A percentile compares a stretch with the other conserved stretches of the same genome.
Evolutionary conservation across 2,797 vertebrate genomes (phyloP).

Genomic region (Psittacula derbiana): DNA sequence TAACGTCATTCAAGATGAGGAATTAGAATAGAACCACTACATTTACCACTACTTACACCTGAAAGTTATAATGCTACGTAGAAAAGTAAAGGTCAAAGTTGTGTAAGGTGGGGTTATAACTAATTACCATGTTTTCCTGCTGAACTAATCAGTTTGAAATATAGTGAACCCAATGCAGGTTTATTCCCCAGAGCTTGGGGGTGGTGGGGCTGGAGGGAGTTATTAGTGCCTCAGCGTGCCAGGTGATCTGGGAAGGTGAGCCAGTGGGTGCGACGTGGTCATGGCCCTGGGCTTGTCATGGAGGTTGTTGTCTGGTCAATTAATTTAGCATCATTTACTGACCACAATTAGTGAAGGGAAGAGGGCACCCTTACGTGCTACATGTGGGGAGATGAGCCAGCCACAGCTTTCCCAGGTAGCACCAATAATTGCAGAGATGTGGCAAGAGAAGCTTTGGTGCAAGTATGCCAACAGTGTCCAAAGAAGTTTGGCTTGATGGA

Average conservation of each 20-base stretch:
- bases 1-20: not conserved
- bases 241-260: not conserved
- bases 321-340: not conserved
- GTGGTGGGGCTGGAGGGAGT: not conserved
- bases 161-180: not conserved
- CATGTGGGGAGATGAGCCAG: fast-evolving
- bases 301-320: not conserved
- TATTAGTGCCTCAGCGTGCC: not conserved
- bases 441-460: not conserved
- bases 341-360: fast-evolving
- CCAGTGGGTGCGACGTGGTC: fast-evolving
- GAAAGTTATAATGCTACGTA: not conserved
- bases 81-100: not conserved
- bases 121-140: not conserved
- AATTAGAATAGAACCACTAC: not conserved
- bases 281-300: not conserved
- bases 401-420: not conserved
- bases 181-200: fast-evolving
- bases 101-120: not conserved
- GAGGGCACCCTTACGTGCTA: not conserved
- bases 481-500: not conserved
- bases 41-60: not conserved
- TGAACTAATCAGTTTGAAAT: not conserved
- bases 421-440: not conserved
- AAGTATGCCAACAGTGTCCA: not conserved